Conservation (phyloP, 2,797 vertebrate species). For the Vultur gryphus region DNA sequence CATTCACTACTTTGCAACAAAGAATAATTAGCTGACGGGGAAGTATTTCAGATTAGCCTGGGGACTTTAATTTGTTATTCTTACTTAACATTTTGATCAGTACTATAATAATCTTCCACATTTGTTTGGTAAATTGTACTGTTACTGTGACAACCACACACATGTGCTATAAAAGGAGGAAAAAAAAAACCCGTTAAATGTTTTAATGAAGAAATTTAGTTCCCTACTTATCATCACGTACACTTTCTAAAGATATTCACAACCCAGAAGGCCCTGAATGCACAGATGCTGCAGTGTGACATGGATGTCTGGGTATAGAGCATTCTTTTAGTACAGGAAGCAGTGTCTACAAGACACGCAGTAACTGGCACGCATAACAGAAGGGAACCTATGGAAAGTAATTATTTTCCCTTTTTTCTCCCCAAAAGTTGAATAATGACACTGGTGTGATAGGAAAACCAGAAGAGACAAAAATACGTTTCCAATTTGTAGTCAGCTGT, state of each 20-base stretch:
- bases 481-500: conserved; percentile 13
- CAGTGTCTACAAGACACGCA: neutral
- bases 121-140: neutral
- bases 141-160: neutral
- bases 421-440: neutral
- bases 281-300: neutral
- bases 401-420: neutral
- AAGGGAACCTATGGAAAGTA: neutral
- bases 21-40: neutral
- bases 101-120: neutral
- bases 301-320: neutral
- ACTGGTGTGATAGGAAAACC: conserved; percentile 47
- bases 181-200: neutral
- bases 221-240: neutral
- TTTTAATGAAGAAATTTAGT: neutral
- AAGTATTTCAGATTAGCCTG: neutral
- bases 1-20: neutral
- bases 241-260: neutral
- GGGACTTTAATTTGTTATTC: neutral
- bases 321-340: neutral
- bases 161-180: neutral
- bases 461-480: conserved; percentile 41
- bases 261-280: neutral
- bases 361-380: neutral
- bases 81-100: neutral